These are phyloP conservation scores for Ophioninae sp. DNA, from an alignment of 2,888 invertebrate species.

Conservation along the genomic window DNA sequence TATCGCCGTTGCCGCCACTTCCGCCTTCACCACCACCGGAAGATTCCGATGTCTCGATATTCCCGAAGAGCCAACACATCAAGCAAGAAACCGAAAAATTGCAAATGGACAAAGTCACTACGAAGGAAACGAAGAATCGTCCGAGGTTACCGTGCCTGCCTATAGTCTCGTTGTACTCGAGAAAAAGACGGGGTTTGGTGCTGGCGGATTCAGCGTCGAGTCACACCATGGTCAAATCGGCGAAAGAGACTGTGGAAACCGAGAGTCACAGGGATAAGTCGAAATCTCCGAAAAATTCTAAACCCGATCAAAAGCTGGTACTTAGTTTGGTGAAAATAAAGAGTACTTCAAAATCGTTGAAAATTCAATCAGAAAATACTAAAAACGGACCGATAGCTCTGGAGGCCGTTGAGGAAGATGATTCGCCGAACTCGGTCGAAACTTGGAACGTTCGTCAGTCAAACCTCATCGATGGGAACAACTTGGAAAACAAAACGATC, in stretches of 20 bases:
- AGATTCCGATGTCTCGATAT: constrained; percentile 1
- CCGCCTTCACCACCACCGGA: constrained; percentile 21
- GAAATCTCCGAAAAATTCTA: background rate
- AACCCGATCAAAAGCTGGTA: background rate
- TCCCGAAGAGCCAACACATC: background rate
- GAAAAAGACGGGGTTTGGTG: constrained; percentile 34
- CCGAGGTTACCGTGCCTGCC: constrained; percentile 49
- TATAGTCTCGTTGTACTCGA: constrained; percentile 54
- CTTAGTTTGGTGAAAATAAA: background rate
- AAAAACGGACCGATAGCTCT: background rate
- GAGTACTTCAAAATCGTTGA: background rate
- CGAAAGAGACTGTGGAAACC: background rate
- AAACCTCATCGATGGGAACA: background rate
- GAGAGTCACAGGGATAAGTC: background rate
- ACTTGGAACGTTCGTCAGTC: background rate
- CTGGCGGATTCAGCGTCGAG: constrained; percentile 40
- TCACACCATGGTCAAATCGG: constrained; percentile 12
- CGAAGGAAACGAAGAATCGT: constrained; percentile 37
- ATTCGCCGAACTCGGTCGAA: background rate
- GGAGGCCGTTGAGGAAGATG: constrained; percentile 7
- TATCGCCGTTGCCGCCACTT: constrained; percentile 26
- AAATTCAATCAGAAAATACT: constrained; percentile 17
- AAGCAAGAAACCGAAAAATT: constrained; percentile 29
- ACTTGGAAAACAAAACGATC: background rate
- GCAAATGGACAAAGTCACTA: constrained; percentile 11